Evolutionary conservation across 2,888 invertebrate genomes (phyloP), one percentile per base, ranked within the genome.

Genomic region (Cecidostiba fungosa): DNA sequence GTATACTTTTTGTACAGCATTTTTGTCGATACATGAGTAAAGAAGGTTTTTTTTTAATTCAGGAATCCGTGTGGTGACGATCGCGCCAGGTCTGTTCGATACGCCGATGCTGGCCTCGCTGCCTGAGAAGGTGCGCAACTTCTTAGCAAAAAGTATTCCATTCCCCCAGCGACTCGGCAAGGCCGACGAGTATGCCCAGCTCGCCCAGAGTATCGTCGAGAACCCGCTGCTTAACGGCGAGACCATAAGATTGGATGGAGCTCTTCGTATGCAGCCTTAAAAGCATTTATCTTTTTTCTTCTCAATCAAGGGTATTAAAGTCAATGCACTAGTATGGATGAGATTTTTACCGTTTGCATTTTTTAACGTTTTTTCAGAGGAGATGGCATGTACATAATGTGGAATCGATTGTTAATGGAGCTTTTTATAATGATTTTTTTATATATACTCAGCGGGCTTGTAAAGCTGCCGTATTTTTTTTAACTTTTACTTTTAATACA

Each of bases 151-250:
- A 0, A 91, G 94, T 0, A 92, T 95, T 1, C 95, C 95, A 0
- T 95, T 95, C 90, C 95, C 95, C 0, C 90, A 94, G 4, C 93
- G 95, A 69, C 92, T 95, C 3, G 95, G 95, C 0, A 89, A 92
- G 0, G 95, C 95, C 0, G 92, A 94, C 0, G 95, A 95, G 88
- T 95, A 93, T 76, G 95, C 95, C 0, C 91, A 93, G 0, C 91
- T 95, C 0, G 95, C 94, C 0, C 94, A 95, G 88, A 92, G 94
- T 72, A 94, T 95, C 80, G 94, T 95, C 69, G 94, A 95, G 88
- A 95, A 95, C 91, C 94, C 94, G 0, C 92, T 95, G 93, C 91
- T 95, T 29, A 95, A 95, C 81, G 95, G 95, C 0, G 95, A 95
- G 90, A 95, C 94, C 1, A 95, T 95, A 88, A 94, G 95, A 77